Evolutionary conservation across 2,888 invertebrate species (phyloP), one percentile per base, ranked within the genome.

Genomic region (Electrophaes corylata): DNA sequence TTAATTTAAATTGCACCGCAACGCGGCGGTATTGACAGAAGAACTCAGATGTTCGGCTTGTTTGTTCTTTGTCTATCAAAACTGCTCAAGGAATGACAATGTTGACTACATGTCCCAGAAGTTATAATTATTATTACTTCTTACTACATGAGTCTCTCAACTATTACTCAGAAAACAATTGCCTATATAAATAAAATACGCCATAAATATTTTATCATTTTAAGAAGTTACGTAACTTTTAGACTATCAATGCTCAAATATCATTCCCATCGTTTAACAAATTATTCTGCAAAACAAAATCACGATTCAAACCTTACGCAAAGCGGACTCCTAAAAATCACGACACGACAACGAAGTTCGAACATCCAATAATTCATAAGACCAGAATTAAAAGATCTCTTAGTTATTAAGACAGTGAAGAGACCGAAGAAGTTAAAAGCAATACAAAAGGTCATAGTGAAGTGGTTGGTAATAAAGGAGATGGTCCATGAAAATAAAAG

Each of bases 291-390:
- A 58, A 59, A 68, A 62, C 51, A 59, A 68, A 65, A 75, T 76
- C 79, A 79, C 80, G 79, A 78, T 52, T 65, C 39, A 68, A 66
- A 73, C 68, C 60, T 68, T 64, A 59, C 60, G 70, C 66, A 67
- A 65, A 66, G 46, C 35, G 40, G 57, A 52, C 60, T 60, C 57
- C 66, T 67, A 71, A 76, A 76, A 75, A 78, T 78, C 78, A 79
- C 74, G 77, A 76, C 78, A 75, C 70, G 70, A 73, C 72, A 75
- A 66, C 71, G 67, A 70, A 70, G 49, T 45, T 70, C 67, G 60
- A 62, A 65, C 63, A 65, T 40, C 46, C 64, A 63, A 69, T 67
- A 69, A 69, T 65, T 67, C 63, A 62, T 41, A 37, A 10, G 37
- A 50, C 72, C 71, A 68, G 29, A 46, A 53, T 41, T 39, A 23